Base-by-base conservation (phyloP, 2,797 vertebrate genomes). In the Furcifer pardalis region DNA sequence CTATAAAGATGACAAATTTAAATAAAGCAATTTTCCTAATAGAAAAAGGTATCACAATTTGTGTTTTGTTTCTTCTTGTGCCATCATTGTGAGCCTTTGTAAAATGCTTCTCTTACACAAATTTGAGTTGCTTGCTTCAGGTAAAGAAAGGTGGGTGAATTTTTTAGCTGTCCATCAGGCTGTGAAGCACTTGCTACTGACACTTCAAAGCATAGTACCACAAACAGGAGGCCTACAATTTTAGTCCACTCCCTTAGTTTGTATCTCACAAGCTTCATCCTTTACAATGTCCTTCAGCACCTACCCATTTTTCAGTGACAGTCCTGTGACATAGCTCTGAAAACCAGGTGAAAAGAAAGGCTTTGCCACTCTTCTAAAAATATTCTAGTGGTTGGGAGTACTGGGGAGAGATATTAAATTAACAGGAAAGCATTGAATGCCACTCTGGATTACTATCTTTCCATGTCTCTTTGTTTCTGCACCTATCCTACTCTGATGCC, bases 21-120 rank as follows among this genome's bases (percentile, higher is more conserved):
- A 83, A 27, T 85, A 74, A 56, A 5, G 7, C 5, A 77, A 30
- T 60, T 84, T 59, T 81, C 44, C 59, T 80, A 3, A 83, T 5
- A 78, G 66, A 87, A 85, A 90, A n/a, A 37, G 21, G 77, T 30
- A 2, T 0, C n/a, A 12, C 25, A 80, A 56, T 73, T 88, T 87
- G 37, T 40, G 75, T 82, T 60, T 73, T 81, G 68, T 2, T 86
- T 72, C 21, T 4, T 79, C 27, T 17, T 83, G 82, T 46, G 82
- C 1, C 19, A 63, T 85, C 73, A 52, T 12, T 27, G 2, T 3
- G 82, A 49, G 66, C 30, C 78, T 81, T 76, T 83, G n/a, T 83
- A 79, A 37, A 49, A 9, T 30, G 0, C 56, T 87, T 84, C 82
- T 25, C 9, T 72, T 63, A 52, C 56, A 73, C 8, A 80, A 62